A percentile compares a stretch with the other conserved stretches of the same genome.
These are phyloP conservation scores for Caenorhabditis plicata DNA, from an alignment of 2,888 invertebrate species.

Conservation along the genomic window DNA sequence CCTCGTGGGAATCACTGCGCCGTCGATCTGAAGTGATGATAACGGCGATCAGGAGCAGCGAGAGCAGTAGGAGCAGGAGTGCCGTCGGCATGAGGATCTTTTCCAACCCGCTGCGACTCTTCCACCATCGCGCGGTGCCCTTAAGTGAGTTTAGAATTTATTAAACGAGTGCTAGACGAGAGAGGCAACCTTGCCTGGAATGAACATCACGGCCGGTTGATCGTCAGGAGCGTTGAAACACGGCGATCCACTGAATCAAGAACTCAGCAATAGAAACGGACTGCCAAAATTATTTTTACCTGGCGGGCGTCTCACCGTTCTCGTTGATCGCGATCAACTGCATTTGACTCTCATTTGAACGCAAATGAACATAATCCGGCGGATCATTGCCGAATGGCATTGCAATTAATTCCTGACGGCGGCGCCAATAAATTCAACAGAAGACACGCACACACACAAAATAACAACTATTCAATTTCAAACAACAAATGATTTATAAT, in stretches of 20 bases:
- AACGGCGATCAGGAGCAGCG: slow-evolving; percentile 24
- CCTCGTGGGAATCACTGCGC: too few species aligned
- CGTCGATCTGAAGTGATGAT: slow-evolving; percentile 30
- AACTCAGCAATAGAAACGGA: not conserved
- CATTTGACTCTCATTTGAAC: slow-evolving; percentile 54
- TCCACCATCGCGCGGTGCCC: slow-evolving; percentile 49
- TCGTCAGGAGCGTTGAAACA: slow-evolving; percentile 45
- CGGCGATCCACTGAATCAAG: slow-evolving; percentile 40
- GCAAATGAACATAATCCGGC: slow-evolving; percentile 46
- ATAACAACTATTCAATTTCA: not conserved
- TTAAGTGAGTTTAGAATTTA: slow-evolving; percentile 9
- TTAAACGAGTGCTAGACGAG: not conserved
- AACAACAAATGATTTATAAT: not conserved
- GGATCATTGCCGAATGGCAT: slow-evolving; percentile 46
- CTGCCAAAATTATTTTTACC: slow-evolving; percentile 1
- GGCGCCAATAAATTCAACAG: not conserved
- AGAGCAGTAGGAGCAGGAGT: slow-evolving; percentile 32
- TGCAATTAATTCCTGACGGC: not conserved
- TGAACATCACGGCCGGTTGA: slow-evolving; percentile 41
- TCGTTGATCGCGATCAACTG: slow-evolving; percentile 50
- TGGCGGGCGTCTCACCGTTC: slow-evolving; percentile 35
- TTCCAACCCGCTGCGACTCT: slow-evolving; percentile 36
- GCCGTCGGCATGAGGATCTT: slow-evolving; percentile 33
- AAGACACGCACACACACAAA: not conserved
- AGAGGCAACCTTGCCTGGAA: slow-evolving; percentile 41